Conservation (phyloP, 2,888 invertebrate species). For the Leptopilina myrica region DNA sequence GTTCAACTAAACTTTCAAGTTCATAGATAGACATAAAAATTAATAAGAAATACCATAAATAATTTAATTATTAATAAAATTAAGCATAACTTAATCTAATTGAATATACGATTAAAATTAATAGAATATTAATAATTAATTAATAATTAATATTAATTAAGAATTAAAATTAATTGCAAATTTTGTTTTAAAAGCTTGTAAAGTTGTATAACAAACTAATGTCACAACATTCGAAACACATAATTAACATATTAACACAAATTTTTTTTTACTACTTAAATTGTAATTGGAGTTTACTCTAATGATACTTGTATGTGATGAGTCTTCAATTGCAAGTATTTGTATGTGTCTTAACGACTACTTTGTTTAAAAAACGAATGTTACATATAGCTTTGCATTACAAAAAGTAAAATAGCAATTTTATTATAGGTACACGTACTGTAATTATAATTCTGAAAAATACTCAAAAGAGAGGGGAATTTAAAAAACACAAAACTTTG, state of each 20-base stretch:
- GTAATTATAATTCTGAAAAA: background rate
- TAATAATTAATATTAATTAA: no score
- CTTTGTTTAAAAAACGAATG: slow-evolving; percentile 18
- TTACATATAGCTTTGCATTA: background rate
- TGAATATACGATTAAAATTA: no score
- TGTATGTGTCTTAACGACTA: slow-evolving; percentile 13
- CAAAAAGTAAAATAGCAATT: background rate
- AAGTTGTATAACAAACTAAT: slow-evolving; percentile 27
- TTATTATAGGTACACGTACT: background rate
- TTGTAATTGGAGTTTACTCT: background rate
- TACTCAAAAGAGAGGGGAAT: no score
- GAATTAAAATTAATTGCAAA: slow-evolving; percentile 25
- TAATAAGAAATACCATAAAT: no score
- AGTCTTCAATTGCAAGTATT: background rate
- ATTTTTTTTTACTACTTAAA: background rate
- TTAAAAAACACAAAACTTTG: no score
- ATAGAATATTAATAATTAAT: no score
- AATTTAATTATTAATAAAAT: no score
- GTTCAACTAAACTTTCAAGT: no score
- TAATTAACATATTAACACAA: slow-evolving; percentile 1
- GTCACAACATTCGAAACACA: background rate
- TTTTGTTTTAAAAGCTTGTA: background rate
- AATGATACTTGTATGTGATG: slow-evolving; percentile 22
- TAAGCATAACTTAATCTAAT: no score
- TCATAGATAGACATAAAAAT: no score